Conservation (phyloP, 1,140 invertebrate genomes). For the Drosophila parabipectinata region DNA sequence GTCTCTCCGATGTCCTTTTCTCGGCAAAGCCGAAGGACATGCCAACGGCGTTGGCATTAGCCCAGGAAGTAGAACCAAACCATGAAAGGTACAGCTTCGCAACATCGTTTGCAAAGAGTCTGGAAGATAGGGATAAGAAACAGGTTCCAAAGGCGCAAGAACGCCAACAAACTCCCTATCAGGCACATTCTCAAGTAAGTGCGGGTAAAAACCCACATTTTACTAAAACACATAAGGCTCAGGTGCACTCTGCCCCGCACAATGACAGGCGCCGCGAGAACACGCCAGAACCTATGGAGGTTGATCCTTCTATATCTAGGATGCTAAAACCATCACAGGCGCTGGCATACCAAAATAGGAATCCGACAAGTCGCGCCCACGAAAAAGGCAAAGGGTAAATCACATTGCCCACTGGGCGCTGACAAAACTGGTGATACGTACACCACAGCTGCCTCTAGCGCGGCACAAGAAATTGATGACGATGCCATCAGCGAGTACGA, state of each 20-base stretch:
- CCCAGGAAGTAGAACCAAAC: slow-evolving; percentile 7
- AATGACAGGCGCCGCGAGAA: background rate
- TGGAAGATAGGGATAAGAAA: slow-evolving; percentile 1
- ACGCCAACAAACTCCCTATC: background rate
- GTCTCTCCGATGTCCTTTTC: background rate
- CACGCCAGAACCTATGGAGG: background rate
- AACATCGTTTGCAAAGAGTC: background rate
- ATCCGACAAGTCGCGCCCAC: too few relatives aligned
- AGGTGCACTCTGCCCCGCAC: background rate
- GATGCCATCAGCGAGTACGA: too few relatives aligned
- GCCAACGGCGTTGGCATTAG: slow-evolving; percentile 24
- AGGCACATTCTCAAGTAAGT: background rate
- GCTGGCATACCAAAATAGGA: too few relatives aligned
- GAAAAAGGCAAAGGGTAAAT: too few relatives aligned
- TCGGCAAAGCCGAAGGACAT: slow-evolving; percentile 20
- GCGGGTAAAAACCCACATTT: slow-evolving; percentile 4
- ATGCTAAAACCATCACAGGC: too few relatives aligned
- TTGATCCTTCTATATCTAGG: too few relatives aligned
- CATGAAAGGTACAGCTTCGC: background rate
- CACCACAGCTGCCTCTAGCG: too few relatives aligned
- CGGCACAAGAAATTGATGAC: too few relatives aligned
- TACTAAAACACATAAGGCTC: background rate
- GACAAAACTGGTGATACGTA: too few relatives aligned
- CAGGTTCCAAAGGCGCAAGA: slow-evolving; percentile 1
- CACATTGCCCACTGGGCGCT: too few relatives aligned